phyloP scores from a whole-genome alignment of 2,797 vertebrate species.

The Caiman crocodilus region DNA sequence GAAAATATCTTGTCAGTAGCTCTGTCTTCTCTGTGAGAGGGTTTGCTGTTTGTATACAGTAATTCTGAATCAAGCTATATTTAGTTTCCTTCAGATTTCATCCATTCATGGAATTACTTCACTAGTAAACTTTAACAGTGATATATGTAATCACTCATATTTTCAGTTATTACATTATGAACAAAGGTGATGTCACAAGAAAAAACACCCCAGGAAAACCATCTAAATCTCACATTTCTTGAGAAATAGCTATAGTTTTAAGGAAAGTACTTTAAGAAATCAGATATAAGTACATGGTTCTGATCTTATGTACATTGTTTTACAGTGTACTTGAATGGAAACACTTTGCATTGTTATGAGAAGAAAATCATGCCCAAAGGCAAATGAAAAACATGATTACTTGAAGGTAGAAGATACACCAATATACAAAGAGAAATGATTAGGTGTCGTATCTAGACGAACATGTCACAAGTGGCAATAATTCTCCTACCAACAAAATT shows the following conservation, averaged over 20 bases:
- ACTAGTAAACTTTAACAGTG: conserved; percentile 66
- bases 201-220: conserved; percentile 23
- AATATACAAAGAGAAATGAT: conserved; percentile 24
- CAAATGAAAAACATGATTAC: neutral
- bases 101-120: conserved; percentile 69
- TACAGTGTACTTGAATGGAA: neutral
- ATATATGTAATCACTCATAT: conserved; percentile 68
- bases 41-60: conserved; percentile 50
- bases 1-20: conserved; percentile 56
- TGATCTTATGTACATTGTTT: conserved; percentile 56
- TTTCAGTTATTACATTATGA: conserved; percentile 62
- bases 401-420: neutral
- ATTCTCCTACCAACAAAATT: neutral
- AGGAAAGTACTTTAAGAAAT: conserved; percentile 26
- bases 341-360: no score
- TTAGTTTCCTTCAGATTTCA: conserved; percentile 55
- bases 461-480: neutral
- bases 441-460: neutral
- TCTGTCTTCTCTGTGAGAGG: conserved; percentile 51
- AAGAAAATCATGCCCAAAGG: neutral
- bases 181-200: conserved; percentile 70
- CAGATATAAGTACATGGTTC: conserved; percentile 22
- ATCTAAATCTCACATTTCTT: no score
- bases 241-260: no score
- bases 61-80: conserved; percentile 73